A percentile compares a stretch with the other conserved stretches of the same genome.
Evolutionary conservation across 2,113 vertebrate species (phyloP).

Genomic region (Rhea pennata): DNA sequence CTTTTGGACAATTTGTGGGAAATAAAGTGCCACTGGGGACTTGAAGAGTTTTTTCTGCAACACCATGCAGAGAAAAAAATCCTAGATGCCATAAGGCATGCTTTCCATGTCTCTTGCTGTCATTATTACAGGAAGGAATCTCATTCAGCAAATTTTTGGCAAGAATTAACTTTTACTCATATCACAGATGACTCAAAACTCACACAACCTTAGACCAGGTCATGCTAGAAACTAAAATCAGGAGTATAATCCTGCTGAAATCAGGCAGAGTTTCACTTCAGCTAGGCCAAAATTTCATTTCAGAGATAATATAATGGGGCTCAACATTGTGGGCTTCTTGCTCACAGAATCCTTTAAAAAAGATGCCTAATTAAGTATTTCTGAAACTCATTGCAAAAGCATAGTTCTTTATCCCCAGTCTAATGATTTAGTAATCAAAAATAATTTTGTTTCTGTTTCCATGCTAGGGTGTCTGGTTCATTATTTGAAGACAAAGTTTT

Average conservation of each 20-base stretch:
- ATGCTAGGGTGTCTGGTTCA: not conserved
- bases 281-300: not conserved
- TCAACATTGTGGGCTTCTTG: not conserved
- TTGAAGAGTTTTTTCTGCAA: not conserved
- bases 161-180: not conserved
- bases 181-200: not conserved
- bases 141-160: not conserved
- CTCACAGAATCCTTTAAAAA: not conserved
- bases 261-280: not conserved
- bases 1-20: not conserved
- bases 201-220: not conserved
- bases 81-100: not conserved
- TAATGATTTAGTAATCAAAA: not conserved
- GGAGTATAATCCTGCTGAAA: not conserved
- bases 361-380: not conserved
- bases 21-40: rapidly evolving
- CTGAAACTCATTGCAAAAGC: not conserved
- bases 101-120: not conserved
- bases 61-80: not conserved
- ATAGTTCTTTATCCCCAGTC: not conserved
- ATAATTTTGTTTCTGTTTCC: not conserved
- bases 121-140: not conserved
- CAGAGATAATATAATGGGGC: not conserved
- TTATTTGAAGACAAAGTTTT: not conserved
- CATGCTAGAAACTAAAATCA: not conserved